phyloP scores from a whole-genome alignment of 1,140 invertebrate genomes.

The Elysia chlorotica region DNA sequence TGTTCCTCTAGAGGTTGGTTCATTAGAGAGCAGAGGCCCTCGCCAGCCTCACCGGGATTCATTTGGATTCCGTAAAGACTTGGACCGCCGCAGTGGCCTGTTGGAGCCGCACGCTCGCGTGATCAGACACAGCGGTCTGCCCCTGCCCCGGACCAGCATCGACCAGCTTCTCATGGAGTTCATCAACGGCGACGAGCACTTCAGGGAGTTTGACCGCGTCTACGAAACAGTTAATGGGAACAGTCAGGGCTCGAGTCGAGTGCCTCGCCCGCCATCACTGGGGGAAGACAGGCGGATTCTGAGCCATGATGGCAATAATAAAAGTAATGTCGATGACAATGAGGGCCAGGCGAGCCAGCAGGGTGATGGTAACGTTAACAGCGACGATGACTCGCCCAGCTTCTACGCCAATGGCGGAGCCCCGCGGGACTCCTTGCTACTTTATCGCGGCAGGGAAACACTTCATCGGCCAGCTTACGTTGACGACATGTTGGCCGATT shows the following conservation, averaged over 20 bases:
- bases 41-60: not conserved
- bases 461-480: not conserved
- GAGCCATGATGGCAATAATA: not conserved
- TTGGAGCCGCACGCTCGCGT: too few relatives aligned
- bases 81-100: not conserved
- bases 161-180: slow-evolving; percentile 48
- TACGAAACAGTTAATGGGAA: slow-evolving; percentile 55
- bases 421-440: too few relatives aligned
- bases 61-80: not conserved
- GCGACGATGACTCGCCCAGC: not conserved
- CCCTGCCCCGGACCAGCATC: slow-evolving; percentile 4
- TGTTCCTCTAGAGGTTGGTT: not conserved
- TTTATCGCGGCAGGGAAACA: too few relatives aligned
- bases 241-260: slow-evolving; percentile 32
- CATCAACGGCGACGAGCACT: slow-evolving; percentile 52
- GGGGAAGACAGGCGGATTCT: not conserved
- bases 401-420: not conserved
- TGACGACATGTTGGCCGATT: slow-evolving; percentile 50
- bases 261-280: not conserved
- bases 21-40: not conserved
- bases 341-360: too few relatives aligned
- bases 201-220: slow-evolving; percentile 55
- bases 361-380: not conserved
- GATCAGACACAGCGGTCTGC: slow-evolving; percentile 1
- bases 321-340: too few relatives aligned